phyloP scores from a whole-genome alignment of 2,113 vertebrate species.

The Onychostruthus taczanowskii region DNA sequence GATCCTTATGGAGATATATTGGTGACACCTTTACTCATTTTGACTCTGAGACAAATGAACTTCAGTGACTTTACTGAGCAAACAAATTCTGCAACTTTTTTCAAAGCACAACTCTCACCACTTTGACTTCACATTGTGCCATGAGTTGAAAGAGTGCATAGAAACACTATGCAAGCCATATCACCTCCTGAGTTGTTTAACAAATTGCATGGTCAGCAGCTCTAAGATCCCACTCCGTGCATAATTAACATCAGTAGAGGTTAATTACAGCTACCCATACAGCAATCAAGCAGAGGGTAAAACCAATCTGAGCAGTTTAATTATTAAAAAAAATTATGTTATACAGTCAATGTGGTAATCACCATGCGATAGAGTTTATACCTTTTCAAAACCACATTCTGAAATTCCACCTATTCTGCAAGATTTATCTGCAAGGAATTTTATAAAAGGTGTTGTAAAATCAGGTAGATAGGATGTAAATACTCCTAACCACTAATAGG shows the following conservation, averaged over 20 bases:
- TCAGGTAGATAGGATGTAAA: not conserved
- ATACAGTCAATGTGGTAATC: not conserved
- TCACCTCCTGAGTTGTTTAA: not conserved
- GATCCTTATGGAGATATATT: not conserved
- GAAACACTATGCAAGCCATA: not conserved
- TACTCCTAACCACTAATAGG: not conserved
- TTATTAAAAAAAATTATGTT: conserved; percentile 36
- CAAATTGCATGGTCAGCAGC: conserved; percentile 43
- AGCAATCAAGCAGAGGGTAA: conserved; percentile 32
- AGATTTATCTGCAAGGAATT: not conserved
- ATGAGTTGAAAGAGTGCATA: not conserved
- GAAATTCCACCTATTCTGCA: not conserved
- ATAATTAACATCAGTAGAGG: conserved; percentile 61
- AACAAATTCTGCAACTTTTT: not conserved
- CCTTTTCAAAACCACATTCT: not conserved
- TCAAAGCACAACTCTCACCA: not conserved
- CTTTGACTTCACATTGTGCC: not conserved
- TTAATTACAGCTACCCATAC: conserved; percentile 64
- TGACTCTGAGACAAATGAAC: not conserved
- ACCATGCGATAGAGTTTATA: not conserved
- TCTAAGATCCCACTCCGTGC: conserved; percentile 10
- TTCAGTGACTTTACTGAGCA: not conserved
- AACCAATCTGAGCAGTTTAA: conserved; percentile 39
- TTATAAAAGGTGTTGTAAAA: not conserved
- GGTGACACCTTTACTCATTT: not conserved